phyloP scores from a whole-genome alignment of 2,113 vertebrate species.

The Anthoscopus minutus region DNA sequence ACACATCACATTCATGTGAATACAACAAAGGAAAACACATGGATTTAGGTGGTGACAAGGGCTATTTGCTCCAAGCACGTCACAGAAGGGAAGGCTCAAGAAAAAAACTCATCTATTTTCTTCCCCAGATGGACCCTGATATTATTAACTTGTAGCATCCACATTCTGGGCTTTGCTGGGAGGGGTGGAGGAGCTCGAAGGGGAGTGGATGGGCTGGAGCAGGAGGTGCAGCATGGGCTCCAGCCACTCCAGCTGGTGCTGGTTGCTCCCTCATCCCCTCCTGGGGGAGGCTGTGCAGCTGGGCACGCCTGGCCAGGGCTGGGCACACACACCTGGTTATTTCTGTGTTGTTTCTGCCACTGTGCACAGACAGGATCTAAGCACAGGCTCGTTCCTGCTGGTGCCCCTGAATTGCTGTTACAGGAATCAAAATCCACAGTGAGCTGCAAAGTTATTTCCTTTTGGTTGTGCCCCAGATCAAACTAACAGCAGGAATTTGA shows the following conservation, averaged over 20 bases:
- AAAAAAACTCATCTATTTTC: not conserved
- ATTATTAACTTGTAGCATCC: not conserved
- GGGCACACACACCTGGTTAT: too few relatives aligned
- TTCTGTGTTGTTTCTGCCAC: not conserved
- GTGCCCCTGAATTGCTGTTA: not conserved
- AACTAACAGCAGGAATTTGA: not conserved
- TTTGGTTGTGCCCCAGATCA: not conserved
- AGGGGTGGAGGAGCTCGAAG: not conserved
- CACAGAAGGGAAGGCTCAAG: not conserved
- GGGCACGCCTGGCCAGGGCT: not conserved
- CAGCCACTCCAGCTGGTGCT: not conserved
- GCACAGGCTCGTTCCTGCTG: not conserved
- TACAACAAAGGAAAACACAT: not conserved
- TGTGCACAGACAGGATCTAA: not conserved
- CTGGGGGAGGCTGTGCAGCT: not conserved
- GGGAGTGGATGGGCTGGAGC: not conserved
- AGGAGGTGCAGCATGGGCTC: not conserved
- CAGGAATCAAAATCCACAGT: not conserved
- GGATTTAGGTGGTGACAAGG: not conserved
- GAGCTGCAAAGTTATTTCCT: not conserved
- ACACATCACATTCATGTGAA: not conserved
- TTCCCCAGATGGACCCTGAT: not conserved
- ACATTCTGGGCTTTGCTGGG: not conserved
- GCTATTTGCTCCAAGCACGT: not conserved
- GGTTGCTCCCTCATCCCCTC: not conserved